Base-by-base conservation (phyloP, 2,113 vertebrate genomes). In the Notarius quadriscutis region DNA sequence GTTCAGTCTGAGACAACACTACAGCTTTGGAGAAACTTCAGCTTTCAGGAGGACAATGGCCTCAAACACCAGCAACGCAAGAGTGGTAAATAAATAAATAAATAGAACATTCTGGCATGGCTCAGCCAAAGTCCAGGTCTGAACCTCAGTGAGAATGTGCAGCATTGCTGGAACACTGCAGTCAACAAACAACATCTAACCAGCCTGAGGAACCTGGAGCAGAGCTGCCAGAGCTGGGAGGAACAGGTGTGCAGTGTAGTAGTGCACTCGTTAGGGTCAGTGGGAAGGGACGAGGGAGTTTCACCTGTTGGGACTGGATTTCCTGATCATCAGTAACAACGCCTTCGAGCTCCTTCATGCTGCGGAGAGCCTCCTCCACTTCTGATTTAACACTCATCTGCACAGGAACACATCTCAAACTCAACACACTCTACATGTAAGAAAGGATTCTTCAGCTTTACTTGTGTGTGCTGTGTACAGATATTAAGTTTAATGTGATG, bases 311-410 rank as follows among this genome's bases (percentile, higher is more conserved):
- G 71, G 88, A 78, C 0, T 95, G 90, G 80, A 80, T 91, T 27
- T 93, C 84, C 34, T 94, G 94, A 88, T 95, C 95, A 1, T 91
- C 93, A 87, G 48, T 89, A 51, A 94, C 81, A 25, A 90, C 7
- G 6, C 87, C 41, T 55, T 79, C 83, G 0, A 93, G 88, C 78
- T 94, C 84, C 83, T 92, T 93, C 90, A 95, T 84, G 74, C 86
- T 90, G 74, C 88, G 63, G 65, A 95, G 92, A 75, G 91, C 91
- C 55, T 91, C 86, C 41, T 91, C 92, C 0, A 90, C 94, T 85
- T 93, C 91, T 20, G 89, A 65, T 50, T 83, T 91, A 57, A 95
- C 34, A 30, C 87, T 86, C 4, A 41, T 77, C 95, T 96, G 89
- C 50, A 55, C 6, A 51, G 7, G 14, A 0, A 53, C 74, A 77